These are phyloP conservation scores for Reticulitermes lucifugus DNA, from an alignment of 2,888 invertebrate genomes.

Conservation along the genomic window DNA sequence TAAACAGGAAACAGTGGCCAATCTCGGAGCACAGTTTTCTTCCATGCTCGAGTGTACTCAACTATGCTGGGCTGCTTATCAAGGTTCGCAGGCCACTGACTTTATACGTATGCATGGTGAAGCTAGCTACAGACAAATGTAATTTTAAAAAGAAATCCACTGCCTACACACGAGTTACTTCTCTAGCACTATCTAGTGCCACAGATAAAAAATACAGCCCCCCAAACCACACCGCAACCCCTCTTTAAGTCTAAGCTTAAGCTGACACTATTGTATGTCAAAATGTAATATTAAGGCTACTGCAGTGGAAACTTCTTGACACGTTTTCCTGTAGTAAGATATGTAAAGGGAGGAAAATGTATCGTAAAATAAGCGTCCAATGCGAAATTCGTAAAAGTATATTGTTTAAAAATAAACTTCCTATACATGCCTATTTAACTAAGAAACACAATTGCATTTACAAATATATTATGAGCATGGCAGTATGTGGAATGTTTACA, in stretches of 20 bases:
- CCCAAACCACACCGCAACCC: background rate
- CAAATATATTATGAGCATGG: no score
- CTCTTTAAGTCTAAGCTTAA: background rate
- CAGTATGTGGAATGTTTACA: no score
- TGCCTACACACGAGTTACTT: background rate
- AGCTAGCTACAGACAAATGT: constrained; percentile 31
- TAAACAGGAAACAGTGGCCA: no score
- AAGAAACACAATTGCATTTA: no score
- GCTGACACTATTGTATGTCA: constrained; percentile 10
- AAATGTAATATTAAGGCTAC: constrained; percentile 7
- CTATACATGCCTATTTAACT: no score
- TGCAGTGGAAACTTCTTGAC: constrained; percentile 13
- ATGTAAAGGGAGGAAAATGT: background rate
- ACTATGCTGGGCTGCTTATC: constrained; percentile 21
- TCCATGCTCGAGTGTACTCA: background rate
- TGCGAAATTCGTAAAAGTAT: no score
- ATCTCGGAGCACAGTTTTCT: background rate
- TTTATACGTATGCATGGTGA: background rate
- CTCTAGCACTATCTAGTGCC: constrained; percentile 13
- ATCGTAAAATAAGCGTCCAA: no score
- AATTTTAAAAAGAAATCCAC: constrained; percentile 24
- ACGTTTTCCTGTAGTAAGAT: background rate
- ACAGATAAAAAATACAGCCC: constrained; percentile 32
- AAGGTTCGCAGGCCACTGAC: constrained; percentile 33
- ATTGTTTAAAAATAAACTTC: no score